Evolutionary conservation across 1,140 invertebrate species (phyloP).

Genomic region (Plectrocnemia conspersa): DNA sequence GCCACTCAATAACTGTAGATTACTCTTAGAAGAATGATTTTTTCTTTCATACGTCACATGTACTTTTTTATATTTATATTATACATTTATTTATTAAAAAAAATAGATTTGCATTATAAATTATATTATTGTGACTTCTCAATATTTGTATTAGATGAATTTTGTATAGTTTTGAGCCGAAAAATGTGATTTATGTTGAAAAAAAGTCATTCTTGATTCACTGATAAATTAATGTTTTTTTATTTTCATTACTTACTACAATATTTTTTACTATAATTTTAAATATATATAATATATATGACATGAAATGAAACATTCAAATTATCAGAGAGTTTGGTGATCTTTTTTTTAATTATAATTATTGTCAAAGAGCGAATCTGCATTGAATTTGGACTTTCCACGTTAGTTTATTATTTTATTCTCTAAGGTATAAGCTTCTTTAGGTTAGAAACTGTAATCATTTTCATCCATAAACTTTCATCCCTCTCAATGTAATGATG

Average conservation of each 20-base stretch:
- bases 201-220: too few species aligned
- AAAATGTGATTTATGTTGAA: too few species aligned
- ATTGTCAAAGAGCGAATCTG: slow-evolving; percentile 13
- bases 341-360: slow-evolving; percentile 1
- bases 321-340: slow-evolving; percentile 6
- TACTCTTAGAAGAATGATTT: background rate
- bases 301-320: background rate
- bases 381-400: slow-evolving; percentile 27
- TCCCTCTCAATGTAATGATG: too few species aligned
- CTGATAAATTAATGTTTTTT: too few species aligned
- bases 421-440: slow-evolving; percentile 28
- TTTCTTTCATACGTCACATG: slow-evolving; percentile 9
- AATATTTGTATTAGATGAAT: too few species aligned
- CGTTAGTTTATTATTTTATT: slow-evolving; percentile 33
- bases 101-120: background rate
- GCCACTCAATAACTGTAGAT: slow-evolving; percentile 10
- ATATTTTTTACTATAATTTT: background rate
- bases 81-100: slow-evolving; percentile 7
- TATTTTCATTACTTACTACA: too few species aligned
- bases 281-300: background rate
- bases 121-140: too few species aligned
- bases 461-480: slow-evolving; percentile 18
- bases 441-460: slow-evolving; percentile 29
- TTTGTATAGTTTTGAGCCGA: too few species aligned
- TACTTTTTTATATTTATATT: background rate